Base-by-base conservation (phyloP, 35 echinoderm and acorn worm genomes). In the Apostichopus californicus region DNA sequence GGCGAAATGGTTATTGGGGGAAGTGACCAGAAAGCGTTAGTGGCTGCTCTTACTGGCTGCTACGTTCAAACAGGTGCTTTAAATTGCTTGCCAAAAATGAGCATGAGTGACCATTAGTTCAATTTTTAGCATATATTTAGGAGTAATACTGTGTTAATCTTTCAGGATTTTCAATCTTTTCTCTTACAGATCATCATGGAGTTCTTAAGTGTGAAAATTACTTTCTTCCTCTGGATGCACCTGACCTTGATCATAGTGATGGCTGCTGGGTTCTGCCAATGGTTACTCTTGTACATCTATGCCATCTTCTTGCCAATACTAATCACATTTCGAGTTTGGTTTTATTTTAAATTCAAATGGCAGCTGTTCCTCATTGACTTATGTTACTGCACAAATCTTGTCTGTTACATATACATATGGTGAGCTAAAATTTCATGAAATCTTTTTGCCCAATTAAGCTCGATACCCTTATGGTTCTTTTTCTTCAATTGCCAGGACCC, bases 281-380 rank as follows among this genome's bases (percentile, higher is more conserved):
- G 80, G 80, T 9, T 83, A 12, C 46, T 83, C 9, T 5, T 83
- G n/a, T 56, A 15, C 25, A 17, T 83, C 11, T 83, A 83, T 83
- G 53, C 9, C 17, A 53, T 56, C 9, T 8, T 20, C 0, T 83
- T 17, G 12, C 80, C 80, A 83, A 17, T 83, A 9, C 18, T 83
- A 46, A 83, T 83, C 26, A 46, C n/a, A 54, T 15, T 34, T 8
- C 24, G 80, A 14, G 8, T 18, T 5, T 83, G 28, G 80, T 83
- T 83, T 55, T 83, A 83, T 20, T 55, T 83, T 20, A 83, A 83
- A 83, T 25, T 83, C 6, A 83, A 83, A 17, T 83, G 80, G 80
- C 80, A 83, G 46, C 52, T 83, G 80, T 83, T 83, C 55, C 80
- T 83, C 4, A 10, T 83, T 83, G 80, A 83, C 55, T 83, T 83